Evolutionary conservation across 1,140 invertebrate genomes (phyloP).

Genomic region (Parapsyche elsis): DNA sequence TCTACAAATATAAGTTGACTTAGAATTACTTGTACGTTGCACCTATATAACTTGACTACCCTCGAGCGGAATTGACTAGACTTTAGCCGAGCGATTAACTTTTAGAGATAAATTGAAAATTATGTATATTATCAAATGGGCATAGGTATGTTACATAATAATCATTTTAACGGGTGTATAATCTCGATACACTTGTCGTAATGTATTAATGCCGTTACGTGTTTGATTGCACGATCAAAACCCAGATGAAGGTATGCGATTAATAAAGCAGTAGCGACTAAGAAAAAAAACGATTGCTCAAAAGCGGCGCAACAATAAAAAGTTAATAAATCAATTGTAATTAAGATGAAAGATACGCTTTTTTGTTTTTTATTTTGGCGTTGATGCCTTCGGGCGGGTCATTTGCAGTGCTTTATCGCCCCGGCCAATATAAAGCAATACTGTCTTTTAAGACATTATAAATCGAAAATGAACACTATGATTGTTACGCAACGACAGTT

Average conservation of each 20-base stretch:
- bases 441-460: neutral
- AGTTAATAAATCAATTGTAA: constrained; percentile 36
- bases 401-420: neutral
- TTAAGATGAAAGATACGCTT: neutral
- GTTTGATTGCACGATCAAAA: constrained; percentile 3
- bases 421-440: constrained; percentile 26
- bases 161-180: too few relatives aligned
- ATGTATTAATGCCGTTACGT: constrained; percentile 9
- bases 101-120: too few relatives aligned
- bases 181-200: neutral
- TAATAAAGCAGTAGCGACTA: neutral
- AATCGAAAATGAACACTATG: neutral
- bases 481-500: too few relatives aligned
- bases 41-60: too few relatives aligned
- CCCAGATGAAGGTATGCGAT: neutral
- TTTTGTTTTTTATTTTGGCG: constrained; percentile 13
- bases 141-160: too few relatives aligned
- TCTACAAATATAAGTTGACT: constrained; percentile 66
- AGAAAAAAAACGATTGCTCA: neutral
- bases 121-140: too few relatives aligned
- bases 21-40: too few relatives aligned
- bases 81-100: too few relatives aligned
- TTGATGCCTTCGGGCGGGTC: neutral
- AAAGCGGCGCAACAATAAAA: constrained; percentile 2
- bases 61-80: too few relatives aligned